Evolutionary conservation across 2,113 vertebrate species (phyloP), one percentile per base, ranked within the genome.

Genomic region (Sylvietta virens): DNA sequence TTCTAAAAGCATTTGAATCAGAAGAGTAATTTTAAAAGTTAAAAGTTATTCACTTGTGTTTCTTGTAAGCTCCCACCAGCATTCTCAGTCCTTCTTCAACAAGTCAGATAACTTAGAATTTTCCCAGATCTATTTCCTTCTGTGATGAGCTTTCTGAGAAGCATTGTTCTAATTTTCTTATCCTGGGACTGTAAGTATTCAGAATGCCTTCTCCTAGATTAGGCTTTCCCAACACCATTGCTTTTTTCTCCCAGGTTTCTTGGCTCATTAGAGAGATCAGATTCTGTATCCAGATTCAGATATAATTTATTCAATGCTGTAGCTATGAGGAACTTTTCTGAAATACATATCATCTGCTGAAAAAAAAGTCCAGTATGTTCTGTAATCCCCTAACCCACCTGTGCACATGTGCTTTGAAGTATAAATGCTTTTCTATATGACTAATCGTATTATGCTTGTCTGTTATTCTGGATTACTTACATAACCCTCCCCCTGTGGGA

Each of bases 391-490:
- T 94, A 81, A 80, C 28, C 62, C 60, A 77, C 74, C 66, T 82
- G 33, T 91, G 62, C 57, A 94, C 73, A 71, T 82, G 31, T 77
- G 58, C 33, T 93, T 95, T 90, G 35, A 88, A 96, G 51, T 33
- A 77, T 65, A 80, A 95, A 86, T 45, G 56, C 48, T 94, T 27
- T 92, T 84, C 76, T 86, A 42, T 53, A 71, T 96, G 94, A 96
- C 88, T 97, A 96, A 97, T 97, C 80, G 30, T 77, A 93, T 81
- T 88, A 95, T 90, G 80, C 86, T 86, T 92, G 51, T 79, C 94
- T 90, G 67, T 95, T 90, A 80, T 95, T 90, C 71, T 81, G 57
- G 65, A 96, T 88, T 96, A 86, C 90, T 96, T 97, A 97, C 0
- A 0, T 97, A 97, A 96, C 86, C 76, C 91, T 95, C 94, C 88